Evolutionary conservation across 2,797 vertebrate genomes (phyloP), one percentile per base, ranked within the genome.

Genomic region (Jordanella pulchra): DNA sequence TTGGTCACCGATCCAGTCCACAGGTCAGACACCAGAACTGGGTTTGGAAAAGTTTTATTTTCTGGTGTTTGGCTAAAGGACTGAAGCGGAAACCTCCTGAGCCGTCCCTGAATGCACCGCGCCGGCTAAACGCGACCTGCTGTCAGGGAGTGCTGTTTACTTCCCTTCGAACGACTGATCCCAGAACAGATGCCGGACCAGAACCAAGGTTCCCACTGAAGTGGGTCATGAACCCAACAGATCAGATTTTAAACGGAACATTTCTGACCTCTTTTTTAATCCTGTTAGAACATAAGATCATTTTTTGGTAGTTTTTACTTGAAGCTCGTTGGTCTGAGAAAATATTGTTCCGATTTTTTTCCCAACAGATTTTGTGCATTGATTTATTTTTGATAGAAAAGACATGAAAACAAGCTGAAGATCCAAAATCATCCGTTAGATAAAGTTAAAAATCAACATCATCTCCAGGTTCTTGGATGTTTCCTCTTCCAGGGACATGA

Each of bases 21-120:
- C 14, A 1, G 0, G 1, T 67, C 5, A 44, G 73, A 71, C 23
- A 5, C 12, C 47, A 61, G 9, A 39, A 35, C 27, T 25, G 12
- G 2, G 12, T 56, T 27, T 28, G 27, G 27, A 56, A 30, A 48
- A 18, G 47, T 48, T 48, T 48, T 12, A 2, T 45, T 55, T n/a
- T 27, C 14, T 35, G 9, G 6, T 18, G 27, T 76, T 28, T 60
- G 47, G 15, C 65, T 9, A 30, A 30, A 27, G 39, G 73, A 75
- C 68, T 65, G 44, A 50, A 15, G 53, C 13, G 1, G 1, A 14
- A 39, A 44, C 50, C 47, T 67, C 23, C 60, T 25, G 30, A 35
- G 63, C 3, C 7, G 55, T 67, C 72, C 67, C 1, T 74, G 66
- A 87, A 82, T 18, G 3, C 71, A 75, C 65, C 58, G 50, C 21